phyloP scores from a whole-genome alignment of 2,113 vertebrate genomes.

The Ptilonorhynchus violaceus region DNA sequence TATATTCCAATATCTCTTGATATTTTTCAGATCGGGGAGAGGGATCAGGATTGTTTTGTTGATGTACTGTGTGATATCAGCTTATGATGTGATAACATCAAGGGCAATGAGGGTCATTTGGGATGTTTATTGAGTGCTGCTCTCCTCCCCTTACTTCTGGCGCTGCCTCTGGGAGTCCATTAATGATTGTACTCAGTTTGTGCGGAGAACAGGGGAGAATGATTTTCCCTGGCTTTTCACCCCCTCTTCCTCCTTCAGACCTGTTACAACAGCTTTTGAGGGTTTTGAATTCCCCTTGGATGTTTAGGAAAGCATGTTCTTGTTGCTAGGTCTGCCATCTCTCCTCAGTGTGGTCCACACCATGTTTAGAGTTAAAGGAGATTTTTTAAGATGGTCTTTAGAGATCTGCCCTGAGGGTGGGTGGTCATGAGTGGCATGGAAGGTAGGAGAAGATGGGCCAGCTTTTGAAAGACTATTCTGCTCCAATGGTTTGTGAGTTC shows the following conservation, averaged over 20 bases:
- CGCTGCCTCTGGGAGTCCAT: not conserved
- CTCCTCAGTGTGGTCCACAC: not conserved
- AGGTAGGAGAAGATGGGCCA: not conserved
- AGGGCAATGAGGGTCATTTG: not conserved
- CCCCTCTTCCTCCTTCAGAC: not conserved
- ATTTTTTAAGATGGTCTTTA: not conserved
- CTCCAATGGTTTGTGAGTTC: not conserved
- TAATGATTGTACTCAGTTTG: not conserved
- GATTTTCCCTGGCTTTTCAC: not conserved
- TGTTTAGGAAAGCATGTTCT: not conserved
- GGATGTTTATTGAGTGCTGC: not conserved
- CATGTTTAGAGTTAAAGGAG: not conserved
- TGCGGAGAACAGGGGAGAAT: not conserved
- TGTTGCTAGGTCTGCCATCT: not conserved
- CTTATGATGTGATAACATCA: not conserved
- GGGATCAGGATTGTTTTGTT: not conserved
- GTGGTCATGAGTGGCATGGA: not conserved
- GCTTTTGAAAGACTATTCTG: not conserved
- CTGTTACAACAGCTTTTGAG: not conserved
- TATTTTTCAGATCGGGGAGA: not conserved
- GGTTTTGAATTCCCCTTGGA: not conserved
- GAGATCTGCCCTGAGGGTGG: not conserved
- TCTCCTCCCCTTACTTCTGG: not conserved
- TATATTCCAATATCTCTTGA: not conserved
- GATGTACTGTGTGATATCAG: not conserved